These are phyloP conservation scores for Pachyuromys duprasi DNA, from an alignment of 2,797 vertebrate genomes.

Conservation along the genomic window DNA sequence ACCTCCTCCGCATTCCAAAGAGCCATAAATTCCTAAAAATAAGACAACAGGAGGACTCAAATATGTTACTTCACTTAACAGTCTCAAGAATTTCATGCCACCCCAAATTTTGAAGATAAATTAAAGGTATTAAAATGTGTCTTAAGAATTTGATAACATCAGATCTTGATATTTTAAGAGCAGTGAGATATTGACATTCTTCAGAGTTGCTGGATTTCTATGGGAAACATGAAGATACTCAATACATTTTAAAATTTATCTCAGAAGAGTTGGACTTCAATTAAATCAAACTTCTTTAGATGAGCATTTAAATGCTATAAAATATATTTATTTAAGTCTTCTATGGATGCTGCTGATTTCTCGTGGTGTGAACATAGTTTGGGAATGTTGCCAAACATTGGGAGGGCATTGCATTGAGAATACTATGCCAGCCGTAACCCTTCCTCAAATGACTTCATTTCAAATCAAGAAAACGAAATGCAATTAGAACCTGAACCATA, in stretches of 20 bases:
- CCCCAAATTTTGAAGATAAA: conserved; percentile 29
- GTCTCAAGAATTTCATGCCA: conserved; percentile 33
- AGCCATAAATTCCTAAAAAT: conserved; percentile 30
- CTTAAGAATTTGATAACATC: conserved; percentile 37
- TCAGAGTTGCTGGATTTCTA: neutral
- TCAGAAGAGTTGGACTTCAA: conserved; percentile 15
- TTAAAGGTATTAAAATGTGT: conserved; percentile 33
- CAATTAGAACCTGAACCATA: conserved; percentile 28
- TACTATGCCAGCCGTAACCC: neutral
- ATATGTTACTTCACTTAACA: neutral
- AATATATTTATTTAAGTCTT: conserved; percentile 9
- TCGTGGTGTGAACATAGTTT: neutral
- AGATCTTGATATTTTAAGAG: conserved; percentile 35
- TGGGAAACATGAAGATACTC: neutral
- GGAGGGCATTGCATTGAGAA: neutral
- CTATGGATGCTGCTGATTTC: conserved; percentile 53
- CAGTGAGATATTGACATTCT: neutral
- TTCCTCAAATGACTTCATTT: conserved; percentile 46
- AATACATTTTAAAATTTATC: conserved; percentile 24
- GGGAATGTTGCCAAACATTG: conserved; percentile 43
- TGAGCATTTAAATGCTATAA: conserved; percentile 48
- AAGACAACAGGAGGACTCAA: conserved; percentile 11
- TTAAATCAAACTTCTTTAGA: conserved; percentile 40
- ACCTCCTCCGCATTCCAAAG: neutral
- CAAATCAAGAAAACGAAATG: conserved; percentile 55